A percentile compares a stretch with the other conserved stretches of the same genome.
phyloP scores from a whole-genome alignment of 2,113 vertebrate species.

The Serinus canaria region DNA sequence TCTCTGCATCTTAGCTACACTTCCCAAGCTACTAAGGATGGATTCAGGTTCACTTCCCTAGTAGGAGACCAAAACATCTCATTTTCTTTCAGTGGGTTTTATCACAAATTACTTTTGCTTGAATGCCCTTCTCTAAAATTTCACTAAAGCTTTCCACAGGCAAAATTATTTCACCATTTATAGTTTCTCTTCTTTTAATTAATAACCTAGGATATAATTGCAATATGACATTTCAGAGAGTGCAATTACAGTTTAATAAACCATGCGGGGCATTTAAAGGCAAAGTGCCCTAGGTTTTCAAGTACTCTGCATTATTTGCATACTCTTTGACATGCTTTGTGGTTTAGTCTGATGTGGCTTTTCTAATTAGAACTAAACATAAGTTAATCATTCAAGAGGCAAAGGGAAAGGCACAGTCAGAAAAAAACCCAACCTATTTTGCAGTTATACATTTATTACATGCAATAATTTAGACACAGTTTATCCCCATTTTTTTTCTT shows the following conservation, averaged over 20 bases:
- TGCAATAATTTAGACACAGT: neutral
- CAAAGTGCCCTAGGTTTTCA: slow-evolving; percentile 17
- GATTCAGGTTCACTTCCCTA: neutral
- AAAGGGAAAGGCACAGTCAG: neutral
- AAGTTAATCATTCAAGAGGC: slow-evolving; percentile 41
- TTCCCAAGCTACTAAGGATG: neutral
- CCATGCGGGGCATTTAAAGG: neutral
- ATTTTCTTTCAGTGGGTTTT: slow-evolving; percentile 24
- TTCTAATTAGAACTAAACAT: slow-evolving; percentile 45
- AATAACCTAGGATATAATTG: slow-evolving; percentile 31
- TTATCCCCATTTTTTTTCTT: neutral
- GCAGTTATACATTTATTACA: neutral
- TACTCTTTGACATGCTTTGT: slow-evolving; percentile 40
- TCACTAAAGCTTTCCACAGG: slow-evolving; percentile 8
- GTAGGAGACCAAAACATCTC: neutral
- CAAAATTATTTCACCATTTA: slow-evolving; percentile 35
- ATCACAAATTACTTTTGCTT: slow-evolving; percentile 31
- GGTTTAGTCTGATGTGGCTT: slow-evolving; percentile 40
- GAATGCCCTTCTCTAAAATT: slow-evolving; percentile 21
- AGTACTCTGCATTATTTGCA: slow-evolving; percentile 17
- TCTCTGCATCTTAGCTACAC: neutral
- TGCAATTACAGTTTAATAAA: slow-evolving; percentile 49
- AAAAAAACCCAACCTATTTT: neutral
- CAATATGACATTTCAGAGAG: slow-evolving; percentile 22
- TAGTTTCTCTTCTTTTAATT: slow-evolving; percentile 36